A percentile compares a stretch with the other conserved stretches of the same genome.
Conservation (phyloP, 2,113 vertebrate species). For the Oreochromis tanganicae region DNA sequence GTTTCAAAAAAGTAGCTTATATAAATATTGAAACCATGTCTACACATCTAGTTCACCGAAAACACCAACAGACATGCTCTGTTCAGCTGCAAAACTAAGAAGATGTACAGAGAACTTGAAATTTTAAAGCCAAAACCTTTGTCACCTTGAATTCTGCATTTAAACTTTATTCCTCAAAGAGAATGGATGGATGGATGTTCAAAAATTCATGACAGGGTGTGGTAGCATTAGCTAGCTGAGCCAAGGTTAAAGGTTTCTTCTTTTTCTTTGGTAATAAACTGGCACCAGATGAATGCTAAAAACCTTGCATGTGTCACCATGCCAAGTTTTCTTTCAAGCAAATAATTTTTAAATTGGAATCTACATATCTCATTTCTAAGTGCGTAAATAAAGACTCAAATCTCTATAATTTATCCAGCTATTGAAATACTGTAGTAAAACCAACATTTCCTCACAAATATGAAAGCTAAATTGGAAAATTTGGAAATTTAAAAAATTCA, state of each 20-base stretch:
- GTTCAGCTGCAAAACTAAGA: background rate
- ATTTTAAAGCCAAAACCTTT: background rate
- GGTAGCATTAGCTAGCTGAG: background rate
- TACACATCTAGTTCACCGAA: background rate
- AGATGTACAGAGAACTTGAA: background rate
- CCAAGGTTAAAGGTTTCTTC: background rate
- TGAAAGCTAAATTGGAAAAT: background rate
- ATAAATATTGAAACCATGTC: background rate
- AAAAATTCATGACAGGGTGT: background rate
- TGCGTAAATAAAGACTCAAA: background rate
- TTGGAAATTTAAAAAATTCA: background rate
- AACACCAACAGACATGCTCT: background rate
- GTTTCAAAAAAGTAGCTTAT: background rate
- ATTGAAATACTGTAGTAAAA: background rate
- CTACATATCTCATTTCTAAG: background rate
- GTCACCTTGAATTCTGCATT: background rate
- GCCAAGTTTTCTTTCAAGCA: background rate
- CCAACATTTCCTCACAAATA: background rate
- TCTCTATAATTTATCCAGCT: background rate
- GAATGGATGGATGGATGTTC: background rate
- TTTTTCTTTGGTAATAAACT: background rate
- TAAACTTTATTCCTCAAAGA: background rate
- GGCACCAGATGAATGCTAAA: background rate
- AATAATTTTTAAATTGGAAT: background rate
- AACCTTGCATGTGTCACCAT: background rate